phyloP scores from a whole-genome alignment of 2,797 vertebrate species.

The Typhlichthys eigenmanni region DNA sequence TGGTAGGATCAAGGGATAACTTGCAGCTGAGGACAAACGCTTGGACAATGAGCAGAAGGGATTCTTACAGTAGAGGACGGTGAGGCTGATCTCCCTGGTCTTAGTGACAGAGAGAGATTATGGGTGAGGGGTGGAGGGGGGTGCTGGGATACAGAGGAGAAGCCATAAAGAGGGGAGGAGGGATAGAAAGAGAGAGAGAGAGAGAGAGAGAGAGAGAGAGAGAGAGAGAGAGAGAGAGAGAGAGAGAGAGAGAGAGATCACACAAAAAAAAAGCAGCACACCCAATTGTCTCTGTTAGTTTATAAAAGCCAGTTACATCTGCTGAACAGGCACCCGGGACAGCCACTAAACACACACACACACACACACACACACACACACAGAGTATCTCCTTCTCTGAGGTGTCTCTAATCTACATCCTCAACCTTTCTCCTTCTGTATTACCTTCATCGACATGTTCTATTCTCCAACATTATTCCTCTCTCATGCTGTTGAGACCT shows the following conservation, averaged over 20 bases:
- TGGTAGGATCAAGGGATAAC: not conserved
- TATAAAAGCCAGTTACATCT: constrained; percentile 42
- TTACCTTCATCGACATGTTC: not conserved
- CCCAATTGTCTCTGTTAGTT: constrained; percentile 77
- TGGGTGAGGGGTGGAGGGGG: constrained; percentile 1
- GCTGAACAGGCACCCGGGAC: constrained; percentile 69
- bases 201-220: constrained; percentile 19
- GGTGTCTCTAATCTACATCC: not conserved
- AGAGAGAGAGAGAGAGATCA: constrained; percentile 37
- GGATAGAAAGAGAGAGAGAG: constrained; percentile 2
- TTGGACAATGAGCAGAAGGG: not conserved
- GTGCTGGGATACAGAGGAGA: not conserved
- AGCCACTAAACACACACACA: constrained; percentile 10
- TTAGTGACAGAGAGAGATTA: not conserved
- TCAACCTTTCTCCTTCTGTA: not conserved
- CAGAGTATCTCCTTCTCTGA: not conserved
- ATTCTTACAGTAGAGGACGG: too few species aligned
- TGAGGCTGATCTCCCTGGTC: not conserved
- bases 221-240: constrained; percentile 23
- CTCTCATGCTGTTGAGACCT: not conserved
- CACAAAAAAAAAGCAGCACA: constrained; percentile 64
- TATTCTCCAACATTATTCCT: not conserved
- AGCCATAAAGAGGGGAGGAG: constrained; percentile 11
- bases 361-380: constrained; percentile 9
- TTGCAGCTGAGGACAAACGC: not conserved